phyloP scores from a whole-genome alignment of 2,888 invertebrate genomes.

The Limulus polyphemus region DNA sequence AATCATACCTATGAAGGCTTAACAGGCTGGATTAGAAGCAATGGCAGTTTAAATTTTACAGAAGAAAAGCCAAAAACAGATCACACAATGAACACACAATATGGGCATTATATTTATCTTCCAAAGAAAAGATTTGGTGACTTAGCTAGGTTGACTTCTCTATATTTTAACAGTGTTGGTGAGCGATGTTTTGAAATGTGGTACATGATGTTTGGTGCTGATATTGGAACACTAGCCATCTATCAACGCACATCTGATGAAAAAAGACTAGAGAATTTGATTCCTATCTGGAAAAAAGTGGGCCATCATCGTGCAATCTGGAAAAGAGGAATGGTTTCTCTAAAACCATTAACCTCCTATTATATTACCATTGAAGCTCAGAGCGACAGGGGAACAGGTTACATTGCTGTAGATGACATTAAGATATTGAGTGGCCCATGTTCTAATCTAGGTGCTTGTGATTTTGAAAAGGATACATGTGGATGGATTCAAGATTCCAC shows the following conservation, averaged over 20 bases:
- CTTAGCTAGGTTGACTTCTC: slow-evolving; percentile 11
- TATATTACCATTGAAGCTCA: slow-evolving; percentile 18
- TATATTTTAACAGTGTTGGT: slow-evolving; percentile 17
- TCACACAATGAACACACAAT: slow-evolving; percentile 15
- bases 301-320: slow-evolving; percentile 13
- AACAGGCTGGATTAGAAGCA: slow-evolving; percentile 10
- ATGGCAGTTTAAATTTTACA: slow-evolving; percentile 15
- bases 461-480: slow-evolving; percentile 20
- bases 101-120: slow-evolving; percentile 18
- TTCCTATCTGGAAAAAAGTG: slow-evolving; percentile 12
- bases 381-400: slow-evolving; percentile 13
- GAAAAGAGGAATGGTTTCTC: slow-evolving; percentile 13
- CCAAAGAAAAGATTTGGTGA: slow-evolving; percentile 10
- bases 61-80: slow-evolving; percentile 15
- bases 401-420: slow-evolving; percentile 21
- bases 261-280: slow-evolving; percentile 13
- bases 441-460: slow-evolving; percentile 17
- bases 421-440: slow-evolving; percentile 15
- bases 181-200: slow-evolving; percentile 18
- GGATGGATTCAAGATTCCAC: slow-evolving; percentile 16
- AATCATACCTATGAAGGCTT: slow-evolving; percentile 10
- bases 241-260: slow-evolving; percentile 26
- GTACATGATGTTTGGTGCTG: slow-evolving; percentile 21
- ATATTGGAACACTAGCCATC: slow-evolving; percentile 31
- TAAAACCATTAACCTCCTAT: slow-evolving; percentile 13